A percentile compares a stretch with the other conserved stretches of the same genome.
Evolutionary conservation across 2,797 vertebrate genomes (phyloP).

Genomic region (Hoplostethus mediterraneus): DNA sequence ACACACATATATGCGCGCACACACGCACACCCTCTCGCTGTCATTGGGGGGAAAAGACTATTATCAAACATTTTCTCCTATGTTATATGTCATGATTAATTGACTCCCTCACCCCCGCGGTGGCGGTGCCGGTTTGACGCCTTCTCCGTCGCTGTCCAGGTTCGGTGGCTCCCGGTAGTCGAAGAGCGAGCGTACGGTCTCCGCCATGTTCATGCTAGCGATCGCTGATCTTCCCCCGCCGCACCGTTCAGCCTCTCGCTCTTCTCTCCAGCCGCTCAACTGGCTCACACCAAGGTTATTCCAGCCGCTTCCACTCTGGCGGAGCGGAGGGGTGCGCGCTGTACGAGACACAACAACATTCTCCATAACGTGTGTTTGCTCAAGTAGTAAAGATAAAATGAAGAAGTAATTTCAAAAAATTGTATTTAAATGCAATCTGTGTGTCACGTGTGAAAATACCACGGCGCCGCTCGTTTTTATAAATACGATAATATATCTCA

Average conservation of each 20-base stretch:
- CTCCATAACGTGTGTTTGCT: accelerated
- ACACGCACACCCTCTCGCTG: slow-evolving; percentile 74
- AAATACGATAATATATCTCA: not conserved
- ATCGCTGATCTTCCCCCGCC: slow-evolving; percentile 54
- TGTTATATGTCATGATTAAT: slow-evolving; percentile 9
- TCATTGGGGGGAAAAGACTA: slow-evolving; percentile 54
- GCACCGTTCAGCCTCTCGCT: slow-evolving; percentile 66
- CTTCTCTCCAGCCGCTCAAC: slow-evolving; percentile 67
- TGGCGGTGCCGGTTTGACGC: slow-evolving; percentile 71
- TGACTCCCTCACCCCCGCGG: slow-evolving; percentile 81
- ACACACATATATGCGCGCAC: slow-evolving; percentile 42
- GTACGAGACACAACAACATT: not conserved
- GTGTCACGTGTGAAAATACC: not conserved
- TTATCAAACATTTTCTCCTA: slow-evolving; percentile 31
- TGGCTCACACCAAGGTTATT: slow-evolving; percentile 82
- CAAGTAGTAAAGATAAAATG: accelerated
- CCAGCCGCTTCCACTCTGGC: slow-evolving; percentile 67
- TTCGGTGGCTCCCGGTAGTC: slow-evolving; percentile 82
- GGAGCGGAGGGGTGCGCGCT: slow-evolving; percentile 45
- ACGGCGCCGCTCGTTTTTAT: not conserved
- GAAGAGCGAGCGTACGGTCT: slow-evolving; percentile 80
- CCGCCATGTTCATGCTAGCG: slow-evolving; percentile 82
- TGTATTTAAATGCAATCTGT: accelerated
- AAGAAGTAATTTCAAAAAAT: accelerated
- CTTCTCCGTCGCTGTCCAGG: slow-evolving; percentile 83